These are phyloP conservation scores for Dorcus parallelipipedus DNA, from an alignment of 2,888 invertebrate genomes.

Conservation along the genomic window DNA sequence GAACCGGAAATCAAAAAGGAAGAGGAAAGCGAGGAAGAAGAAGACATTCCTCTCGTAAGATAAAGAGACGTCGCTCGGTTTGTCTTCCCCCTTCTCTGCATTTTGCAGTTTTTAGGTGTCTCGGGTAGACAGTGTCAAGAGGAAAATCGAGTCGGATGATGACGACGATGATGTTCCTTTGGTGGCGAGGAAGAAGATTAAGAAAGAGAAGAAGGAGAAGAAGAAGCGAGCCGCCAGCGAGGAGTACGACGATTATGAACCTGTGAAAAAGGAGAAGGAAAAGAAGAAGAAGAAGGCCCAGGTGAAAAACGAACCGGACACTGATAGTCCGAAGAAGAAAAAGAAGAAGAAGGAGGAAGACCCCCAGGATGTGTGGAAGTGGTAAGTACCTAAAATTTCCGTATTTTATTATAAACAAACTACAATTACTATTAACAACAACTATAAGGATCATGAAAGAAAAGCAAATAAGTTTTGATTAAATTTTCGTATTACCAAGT, in stretches of 20 bases:
- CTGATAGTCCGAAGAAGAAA: constrained; percentile 56
- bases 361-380: constrained; percentile 85
- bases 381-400: constrained; percentile 56
- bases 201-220: constrained; percentile 61
- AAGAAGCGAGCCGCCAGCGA: constrained; percentile 45
- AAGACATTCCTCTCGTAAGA: constrained; percentile 72
- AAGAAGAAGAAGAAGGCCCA: constrained; percentile 43
- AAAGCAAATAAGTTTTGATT: too few species aligned
- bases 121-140: constrained; percentile 22
- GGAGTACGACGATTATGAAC: constrained; percentile 55
- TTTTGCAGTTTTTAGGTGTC: constrained; percentile 23
- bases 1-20: constrained; percentile 47
- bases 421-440: too few species aligned
- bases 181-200: constrained; percentile 63
- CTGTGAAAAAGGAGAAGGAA: constrained; percentile 29
- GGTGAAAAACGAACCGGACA: constrained; percentile 27
- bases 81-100: background rate
- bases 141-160: constrained; percentile 46
- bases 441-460: too few species aligned
- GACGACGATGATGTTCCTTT: constrained; percentile 67
- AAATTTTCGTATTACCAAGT: too few species aligned
- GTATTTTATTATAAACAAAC: too few species aligned
- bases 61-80: background rate
- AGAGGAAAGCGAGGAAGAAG: constrained; percentile 56
- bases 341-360: constrained; percentile 80